Evolutionary conservation across 2,888 invertebrate species (phyloP).

Genomic region (Hydropsyche betteni): DNA sequence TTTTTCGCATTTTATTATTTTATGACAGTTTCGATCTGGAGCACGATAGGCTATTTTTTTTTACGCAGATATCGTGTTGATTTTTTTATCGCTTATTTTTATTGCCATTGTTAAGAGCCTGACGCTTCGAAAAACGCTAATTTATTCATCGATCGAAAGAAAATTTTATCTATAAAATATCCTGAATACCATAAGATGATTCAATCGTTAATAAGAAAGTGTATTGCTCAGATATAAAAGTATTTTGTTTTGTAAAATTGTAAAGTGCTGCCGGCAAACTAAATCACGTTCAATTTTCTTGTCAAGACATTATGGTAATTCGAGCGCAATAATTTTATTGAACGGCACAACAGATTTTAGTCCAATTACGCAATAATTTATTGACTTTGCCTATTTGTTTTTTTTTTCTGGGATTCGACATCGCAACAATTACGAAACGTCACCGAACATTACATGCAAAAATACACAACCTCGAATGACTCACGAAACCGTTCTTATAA

Average conservation of each 20-base stretch:
- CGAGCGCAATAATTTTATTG: slow-evolving; percentile 37
- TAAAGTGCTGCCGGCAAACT: not conserved
- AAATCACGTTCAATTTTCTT: slow-evolving; percentile 29
- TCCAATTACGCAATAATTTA: slow-evolving; percentile 7
- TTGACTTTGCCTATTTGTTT: too few species aligned
- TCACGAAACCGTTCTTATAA: too few species aligned
- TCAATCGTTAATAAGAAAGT: too few species aligned
- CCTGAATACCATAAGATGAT: too few species aligned
- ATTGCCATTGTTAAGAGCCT: not conserved
- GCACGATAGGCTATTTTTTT: slow-evolving; percentile 25
- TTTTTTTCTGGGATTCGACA: too few species aligned
- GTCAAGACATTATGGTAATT: slow-evolving; percentile 37
- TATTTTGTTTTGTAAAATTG: slow-evolving; percentile 1
- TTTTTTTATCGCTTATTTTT: slow-evolving; percentile 12
- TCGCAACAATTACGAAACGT: too few species aligned
- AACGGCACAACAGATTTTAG: not conserved
- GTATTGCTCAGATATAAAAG: too few species aligned
- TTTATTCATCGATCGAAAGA: slow-evolving; percentile 7
- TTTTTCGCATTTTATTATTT: slow-evolving; percentile 38
- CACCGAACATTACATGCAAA: too few species aligned
- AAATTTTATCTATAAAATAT: not conserved
- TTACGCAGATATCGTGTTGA: slow-evolving; percentile 25
- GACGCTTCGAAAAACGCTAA: slow-evolving; percentile 9
- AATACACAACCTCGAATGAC: too few species aligned
- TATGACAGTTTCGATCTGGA: slow-evolving; percentile 40